Percentiles rank a stretch among this genome's conserved stretches.
phyloP scores from a whole-genome alignment of 2,888 invertebrate species.

The Caenorhabditis doughertyi region DNA sequence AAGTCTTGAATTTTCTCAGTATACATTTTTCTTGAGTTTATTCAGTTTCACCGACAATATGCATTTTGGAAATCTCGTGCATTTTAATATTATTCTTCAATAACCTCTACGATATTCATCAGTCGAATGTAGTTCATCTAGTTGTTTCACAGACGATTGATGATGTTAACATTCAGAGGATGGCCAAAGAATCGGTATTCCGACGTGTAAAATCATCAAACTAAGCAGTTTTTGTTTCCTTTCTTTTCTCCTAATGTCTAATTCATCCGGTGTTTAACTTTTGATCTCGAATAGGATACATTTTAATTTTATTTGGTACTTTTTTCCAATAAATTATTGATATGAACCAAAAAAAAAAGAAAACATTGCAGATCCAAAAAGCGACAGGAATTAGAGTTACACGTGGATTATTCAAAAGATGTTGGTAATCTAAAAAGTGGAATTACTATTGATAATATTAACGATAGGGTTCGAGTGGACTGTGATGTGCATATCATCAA shows the following conservation, averaged over 20 bases:
- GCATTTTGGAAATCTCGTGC: constrained; percentile 33
- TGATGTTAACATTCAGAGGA: constrained; percentile 30
- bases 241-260: constrained; percentile 13
- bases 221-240: constrained; percentile 3
- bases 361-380: background rate
- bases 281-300: constrained; percentile 28
- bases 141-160: constrained; percentile 37
- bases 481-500: constrained; percentile 44
- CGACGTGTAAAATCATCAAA: constrained; percentile 13
- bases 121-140: constrained; percentile 15
- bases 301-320: constrained; percentile 4
- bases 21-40: background rate
- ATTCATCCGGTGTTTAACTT: constrained; percentile 8
- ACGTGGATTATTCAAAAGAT: constrained; percentile 28
- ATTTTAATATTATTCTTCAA: constrained; percentile 36
- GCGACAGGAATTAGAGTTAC: constrained; percentile 16
- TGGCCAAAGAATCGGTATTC: constrained; percentile 31
- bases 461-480: constrained; percentile 5
- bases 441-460: constrained; percentile 21
- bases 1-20: background rate
- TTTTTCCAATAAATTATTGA: constrained; percentile 37
- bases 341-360: constrained; percentile 24
- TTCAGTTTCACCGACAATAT: constrained; percentile 55
- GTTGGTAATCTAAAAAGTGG: constrained; percentile 12
- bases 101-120: constrained; percentile 37